phyloP scores from a whole-genome alignment of 2,888 invertebrate genomes.

The Cheilosia pagana region DNA sequence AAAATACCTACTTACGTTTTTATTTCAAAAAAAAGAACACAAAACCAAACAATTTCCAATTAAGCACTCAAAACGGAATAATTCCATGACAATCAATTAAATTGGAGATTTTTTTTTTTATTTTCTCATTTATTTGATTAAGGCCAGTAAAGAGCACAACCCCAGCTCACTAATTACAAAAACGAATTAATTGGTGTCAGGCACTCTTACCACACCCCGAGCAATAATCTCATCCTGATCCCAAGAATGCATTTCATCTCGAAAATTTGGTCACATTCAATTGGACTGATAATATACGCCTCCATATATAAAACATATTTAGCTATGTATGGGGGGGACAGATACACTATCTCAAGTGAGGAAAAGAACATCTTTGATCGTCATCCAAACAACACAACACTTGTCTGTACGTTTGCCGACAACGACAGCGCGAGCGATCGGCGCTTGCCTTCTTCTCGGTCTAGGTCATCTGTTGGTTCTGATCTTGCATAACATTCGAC shows the following conservation, averaged over 20 bases:
- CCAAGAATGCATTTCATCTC: conserved; percentile 47
- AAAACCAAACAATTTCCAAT: neutral
- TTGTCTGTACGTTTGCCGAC: conserved; percentile 36
- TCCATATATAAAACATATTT: neutral
- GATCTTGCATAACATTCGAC: conserved; percentile 20
- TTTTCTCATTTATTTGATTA: conserved; percentile 31
- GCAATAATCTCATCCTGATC: conserved; percentile 17
- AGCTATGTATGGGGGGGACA: too few species aligned
- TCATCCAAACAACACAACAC: neutral
- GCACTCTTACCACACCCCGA: conserved; percentile 54
- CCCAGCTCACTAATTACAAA: conserved; percentile 46
- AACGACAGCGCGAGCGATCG: neutral
- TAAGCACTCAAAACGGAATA: conserved; percentile 1
- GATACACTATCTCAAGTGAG: conserved; percentile 47
- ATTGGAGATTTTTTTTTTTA: conserved; percentile 16
- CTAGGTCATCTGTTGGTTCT: conserved; percentile 49
- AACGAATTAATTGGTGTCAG: conserved; percentile 57
- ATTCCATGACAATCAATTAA: conserved; percentile 46
- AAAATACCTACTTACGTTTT: too few species aligned
- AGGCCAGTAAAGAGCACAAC: conserved; percentile 45
- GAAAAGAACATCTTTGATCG: conserved; percentile 33
- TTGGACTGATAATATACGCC: conserved; percentile 24
- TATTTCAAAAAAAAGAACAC: too few species aligned
- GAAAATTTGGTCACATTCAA: conserved; percentile 34
- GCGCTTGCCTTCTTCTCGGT: conserved; percentile 29